These are phyloP conservation scores for Rhamphomyia laevipes DNA, from an alignment of 2,888 invertebrate species.

Conservation along the genomic window DNA sequence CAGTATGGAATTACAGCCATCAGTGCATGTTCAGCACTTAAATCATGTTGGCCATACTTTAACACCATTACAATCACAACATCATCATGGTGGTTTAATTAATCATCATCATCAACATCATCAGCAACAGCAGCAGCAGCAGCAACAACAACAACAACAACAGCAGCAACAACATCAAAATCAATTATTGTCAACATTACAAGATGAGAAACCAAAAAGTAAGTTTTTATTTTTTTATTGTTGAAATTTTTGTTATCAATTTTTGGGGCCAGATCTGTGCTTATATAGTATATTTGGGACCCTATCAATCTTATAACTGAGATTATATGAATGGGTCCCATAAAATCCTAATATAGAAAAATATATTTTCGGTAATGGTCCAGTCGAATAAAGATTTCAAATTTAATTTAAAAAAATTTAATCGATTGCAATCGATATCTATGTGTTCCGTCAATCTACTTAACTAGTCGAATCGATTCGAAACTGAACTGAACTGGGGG, in stretches of 20 bases:
- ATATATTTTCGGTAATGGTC: too few species aligned
- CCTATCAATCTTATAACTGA: too few species aligned
- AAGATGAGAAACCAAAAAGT: constrained; percentile 23
- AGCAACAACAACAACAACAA: constrained; percentile 2
- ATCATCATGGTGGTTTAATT: constrained; percentile 16
- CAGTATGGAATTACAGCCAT: constrained; percentile 34
- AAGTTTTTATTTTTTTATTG: neutral
- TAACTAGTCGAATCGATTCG: too few species aligned
- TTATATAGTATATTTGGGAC: too few species aligned
- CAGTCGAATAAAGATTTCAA: too few species aligned
- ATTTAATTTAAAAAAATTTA: too few species aligned
- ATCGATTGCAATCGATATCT: too few species aligned
- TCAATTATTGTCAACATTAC: constrained; percentile 8
- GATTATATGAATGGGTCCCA: too few species aligned
- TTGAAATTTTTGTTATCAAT: constrained; percentile 14
- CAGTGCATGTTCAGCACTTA: constrained; percentile 28
- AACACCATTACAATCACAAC: constrained; percentile 19
- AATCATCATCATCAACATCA: constrained; percentile 20
- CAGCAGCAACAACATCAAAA: constrained; percentile 4
- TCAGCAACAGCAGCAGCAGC: constrained; percentile 9
- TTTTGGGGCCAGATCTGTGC: too few species aligned
- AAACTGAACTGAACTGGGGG: too few species aligned
- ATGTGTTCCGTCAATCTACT: too few species aligned
- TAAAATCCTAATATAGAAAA: too few species aligned
- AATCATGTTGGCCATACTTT: constrained; percentile 23